Evolutionary conservation across 2,797 vertebrate genomes (phyloP), one percentile per base, ranked within the genome.

Genomic region (Lerista edwardsae): DNA sequence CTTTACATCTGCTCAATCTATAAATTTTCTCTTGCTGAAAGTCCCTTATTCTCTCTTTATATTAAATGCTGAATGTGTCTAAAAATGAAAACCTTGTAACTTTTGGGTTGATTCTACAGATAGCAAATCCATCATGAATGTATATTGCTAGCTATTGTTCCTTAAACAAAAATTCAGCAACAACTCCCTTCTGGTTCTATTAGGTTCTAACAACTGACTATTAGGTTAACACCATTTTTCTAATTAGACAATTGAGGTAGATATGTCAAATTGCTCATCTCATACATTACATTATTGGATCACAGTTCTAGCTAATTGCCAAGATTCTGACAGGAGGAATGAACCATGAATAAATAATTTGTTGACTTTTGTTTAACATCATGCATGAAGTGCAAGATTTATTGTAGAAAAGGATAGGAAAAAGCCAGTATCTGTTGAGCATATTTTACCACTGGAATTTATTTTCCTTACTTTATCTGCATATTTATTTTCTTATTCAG

Each of bases 11-110:
- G 73, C 73, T 64, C 47, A 86, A 64, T 59, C 17, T n/a, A 1
- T n/a, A n/a, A 79, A 83, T 59, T 81, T 85, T 90, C 76, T 57
- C 44, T 27, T 84, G 23, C 62, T 71, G 62, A 86, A 92, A 87
- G 2, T 90, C 83, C 6, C 68, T 84, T 75, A 85, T 41, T 88
- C 68, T 29, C 61, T 62, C 67, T 82, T 51, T 79, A 85, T 91
- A 92, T 89, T 88, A 88, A 85, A 7, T 61, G 69, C 34, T n/a
- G 4, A 71, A 75, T 31, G 41, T 39, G 14, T 72, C 65, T 71
- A 82, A 29, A 88, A 87, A 89, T 77, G 9, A 51, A 6, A 79
- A 77, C 59, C 55, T 78, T 64, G 68, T 75, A 17, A 73, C 78
- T 1, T 27, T 71, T 71, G 86, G 51, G 21, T 44, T 67, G 84